Percentiles rank a stretch among this genome's conserved stretches.
Conservation (phyloP, 2,888 invertebrate species). For the Scelioninae gen. 1 region DNA sequence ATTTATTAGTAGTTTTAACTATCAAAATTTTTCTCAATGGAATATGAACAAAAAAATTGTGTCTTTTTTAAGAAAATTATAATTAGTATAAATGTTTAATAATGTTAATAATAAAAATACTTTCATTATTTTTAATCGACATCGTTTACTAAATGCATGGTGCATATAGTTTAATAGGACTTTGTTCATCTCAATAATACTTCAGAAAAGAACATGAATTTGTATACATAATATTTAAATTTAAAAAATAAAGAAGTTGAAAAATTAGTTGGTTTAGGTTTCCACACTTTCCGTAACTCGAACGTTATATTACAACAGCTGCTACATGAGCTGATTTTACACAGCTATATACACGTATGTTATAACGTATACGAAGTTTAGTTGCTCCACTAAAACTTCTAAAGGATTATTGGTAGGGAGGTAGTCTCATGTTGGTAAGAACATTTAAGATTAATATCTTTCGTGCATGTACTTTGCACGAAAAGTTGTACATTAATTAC, state of each 20-base stretch:
- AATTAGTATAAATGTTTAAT: too few species aligned
- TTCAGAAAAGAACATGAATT: neutral
- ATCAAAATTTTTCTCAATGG: too few species aligned
- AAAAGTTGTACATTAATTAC: slow-evolving; percentile 67
- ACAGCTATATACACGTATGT: slow-evolving; percentile 31
- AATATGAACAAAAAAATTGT: too few species aligned
- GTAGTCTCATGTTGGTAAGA: slow-evolving; percentile 62
- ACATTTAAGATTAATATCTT: slow-evolving; percentile 71
- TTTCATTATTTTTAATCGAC: slow-evolving; percentile 63
- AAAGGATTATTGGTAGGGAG: slow-evolving; percentile 64
- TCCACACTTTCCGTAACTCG: neutral
- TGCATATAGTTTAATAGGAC: neutral
- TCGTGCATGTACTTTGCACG: slow-evolving; percentile 68
- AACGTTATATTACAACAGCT: slow-evolving; percentile 40
- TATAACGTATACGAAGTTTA: slow-evolving; percentile 49
- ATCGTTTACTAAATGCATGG: slow-evolving; percentile 33
- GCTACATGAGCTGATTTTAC: slow-evolving; percentile 53
- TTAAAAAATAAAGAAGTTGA: too few species aligned
- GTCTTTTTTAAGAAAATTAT: too few species aligned
- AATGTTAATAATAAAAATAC: too few species aligned
- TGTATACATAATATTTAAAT: slow-evolving; percentile 16
- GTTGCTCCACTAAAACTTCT: slow-evolving; percentile 62
- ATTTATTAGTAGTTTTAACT: too few species aligned
- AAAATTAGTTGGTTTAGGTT: too few species aligned
- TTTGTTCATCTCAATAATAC: slow-evolving; percentile 3